Evolutionary conservation across 2,888 invertebrate genomes (phyloP), one percentile per base, ranked within the genome.

Genomic region (Stomorhina lunata): DNA sequence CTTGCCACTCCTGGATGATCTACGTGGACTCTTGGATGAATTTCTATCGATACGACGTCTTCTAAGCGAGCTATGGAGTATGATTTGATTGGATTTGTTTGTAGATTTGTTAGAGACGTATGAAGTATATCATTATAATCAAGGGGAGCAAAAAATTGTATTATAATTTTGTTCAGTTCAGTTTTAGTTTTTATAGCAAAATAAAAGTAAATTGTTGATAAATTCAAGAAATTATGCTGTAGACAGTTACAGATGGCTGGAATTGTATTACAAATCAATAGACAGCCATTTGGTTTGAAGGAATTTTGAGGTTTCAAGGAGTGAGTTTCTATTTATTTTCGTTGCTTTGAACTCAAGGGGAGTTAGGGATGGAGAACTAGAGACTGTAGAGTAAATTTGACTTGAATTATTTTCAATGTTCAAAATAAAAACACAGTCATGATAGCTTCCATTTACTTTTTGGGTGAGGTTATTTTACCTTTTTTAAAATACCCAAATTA

Each of bases 21-120:
- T 81, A 27, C 83, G 85, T 63, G 84, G 88, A 86, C 87, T 89
- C 85, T 86, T 87, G 85, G 88, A 87, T 2, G 83, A 87, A 86
- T 87, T 76, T 80, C 87, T 87, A 83, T 85, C 88, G 85, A 88
- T 87, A 85, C 90, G 90, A 85, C 89, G 90, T 80, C 90, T 90
- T 69, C 91, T 89, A 86, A 91, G 89, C 84, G 91, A 90, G 89
- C 91, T 91, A 88, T 65, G 71, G 61, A 80, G n/a, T n/a, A n/a
- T 61, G 57, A 72, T 82, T 82, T n/a, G n/a, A 73, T 79, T 72
- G 76, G 76, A 76, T 81, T 82, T 69, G 63, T 79, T 82, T 78
- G 73, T 61, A 20, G 59, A 48, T 68, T 40, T 57, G 72, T 81
- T 77, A 65, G 55, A 75, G 61, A 68, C 80, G 80, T 59, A 69